Conservation (phyloP, 2,888 invertebrate genomes). For the Plusia festucae region DNA sequence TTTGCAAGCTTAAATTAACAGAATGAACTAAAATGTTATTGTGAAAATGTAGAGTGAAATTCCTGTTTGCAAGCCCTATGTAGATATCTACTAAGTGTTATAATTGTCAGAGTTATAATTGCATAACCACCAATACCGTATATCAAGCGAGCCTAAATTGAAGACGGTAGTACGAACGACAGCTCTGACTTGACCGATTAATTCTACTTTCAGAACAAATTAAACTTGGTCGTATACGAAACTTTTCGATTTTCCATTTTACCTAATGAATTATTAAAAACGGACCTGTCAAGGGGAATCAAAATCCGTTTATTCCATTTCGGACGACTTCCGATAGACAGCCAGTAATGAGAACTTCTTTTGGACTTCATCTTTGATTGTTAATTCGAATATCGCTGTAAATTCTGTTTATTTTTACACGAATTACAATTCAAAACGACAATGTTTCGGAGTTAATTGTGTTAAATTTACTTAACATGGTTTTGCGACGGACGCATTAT, state of each 20-base stretch:
- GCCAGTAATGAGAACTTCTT: constrained; percentile 69
- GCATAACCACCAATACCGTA: background rate
- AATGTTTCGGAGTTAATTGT: background rate
- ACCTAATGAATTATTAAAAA: constrained; percentile 64
- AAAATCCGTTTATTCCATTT: constrained; percentile 65
- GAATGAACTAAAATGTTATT: background rate
- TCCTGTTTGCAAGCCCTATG: no score
- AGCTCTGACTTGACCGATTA: constrained; percentile 18
- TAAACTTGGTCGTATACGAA: constrained; percentile 40
- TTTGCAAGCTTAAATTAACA: background rate
- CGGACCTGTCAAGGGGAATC: constrained; percentile 63
- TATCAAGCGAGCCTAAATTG: background rate
- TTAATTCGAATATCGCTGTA: constrained; percentile 59
- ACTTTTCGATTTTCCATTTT: constrained; percentile 52
- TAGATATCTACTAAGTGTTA: no score
- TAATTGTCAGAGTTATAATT: no score
- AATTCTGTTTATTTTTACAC: constrained; percentile 62
- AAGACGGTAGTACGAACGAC: constrained; percentile 10
- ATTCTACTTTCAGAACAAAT: constrained; percentile 46
- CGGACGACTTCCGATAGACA: constrained; percentile 61
- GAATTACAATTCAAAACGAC: constrained; percentile 63
- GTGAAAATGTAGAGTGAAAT: background rate
- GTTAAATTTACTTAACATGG: background rate
- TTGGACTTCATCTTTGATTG: constrained; percentile 38
- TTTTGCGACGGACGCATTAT: background rate